These are phyloP conservation scores for Aegypius monachus DNA, from an alignment of 2,113 vertebrate species.

Conservation along the genomic window DNA sequence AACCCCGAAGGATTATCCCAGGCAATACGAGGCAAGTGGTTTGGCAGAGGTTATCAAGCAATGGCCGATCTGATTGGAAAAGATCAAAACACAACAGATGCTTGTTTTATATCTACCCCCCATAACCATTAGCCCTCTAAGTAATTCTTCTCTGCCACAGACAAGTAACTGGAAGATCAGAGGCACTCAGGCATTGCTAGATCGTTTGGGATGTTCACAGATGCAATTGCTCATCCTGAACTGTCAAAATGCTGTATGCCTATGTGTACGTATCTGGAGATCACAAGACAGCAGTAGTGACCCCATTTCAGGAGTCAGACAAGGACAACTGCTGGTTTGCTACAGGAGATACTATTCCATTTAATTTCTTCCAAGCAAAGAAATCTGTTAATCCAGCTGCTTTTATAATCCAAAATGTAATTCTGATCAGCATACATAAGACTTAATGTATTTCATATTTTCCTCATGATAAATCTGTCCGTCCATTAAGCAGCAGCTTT, in stretches of 20 bases:
- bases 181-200: accelerated
- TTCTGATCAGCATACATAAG: background rate
- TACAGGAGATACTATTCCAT: background rate
- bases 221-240: background rate
- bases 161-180: background rate
- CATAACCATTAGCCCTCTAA: background rate
- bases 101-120: background rate
- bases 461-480: background rate
- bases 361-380: constrained; percentile 25
- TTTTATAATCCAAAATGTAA: constrained; percentile 28
- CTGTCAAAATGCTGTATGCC: background rate
- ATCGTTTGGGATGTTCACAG: background rate
- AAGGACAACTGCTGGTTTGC: constrained; percentile 39
- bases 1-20: background rate
- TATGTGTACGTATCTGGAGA: background rate
- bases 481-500: background rate
- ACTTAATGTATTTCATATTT: constrained; percentile 38
- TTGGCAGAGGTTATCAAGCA: constrained; percentile 57
- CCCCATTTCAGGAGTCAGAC: constrained; percentile 53
- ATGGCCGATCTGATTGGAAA: background rate
- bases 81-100: background rate
- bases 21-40: constrained; percentile 73
- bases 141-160: background rate
- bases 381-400: constrained; percentile 36
- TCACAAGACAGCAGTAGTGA: constrained; percentile 30